Conservation (phyloP, 1,140 invertebrate genomes). For the Meteorus sp. region DNA sequence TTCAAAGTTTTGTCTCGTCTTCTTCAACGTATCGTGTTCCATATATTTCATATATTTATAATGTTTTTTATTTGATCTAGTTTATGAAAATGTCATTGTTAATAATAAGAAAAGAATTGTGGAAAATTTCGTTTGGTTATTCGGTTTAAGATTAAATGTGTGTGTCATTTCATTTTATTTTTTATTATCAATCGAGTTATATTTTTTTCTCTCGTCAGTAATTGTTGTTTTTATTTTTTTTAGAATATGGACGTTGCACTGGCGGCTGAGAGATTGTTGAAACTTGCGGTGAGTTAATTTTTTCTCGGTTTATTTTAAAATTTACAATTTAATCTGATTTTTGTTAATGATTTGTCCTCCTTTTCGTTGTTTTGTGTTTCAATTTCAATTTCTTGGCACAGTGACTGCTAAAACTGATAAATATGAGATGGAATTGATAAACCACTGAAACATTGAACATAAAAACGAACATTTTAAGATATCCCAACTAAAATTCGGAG, state of each 20-base stretch:
- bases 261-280: slow-evolving; percentile 80
- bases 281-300: slow-evolving; percentile 73
- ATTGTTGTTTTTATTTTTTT: slow-evolving; percentile 50
- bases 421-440: not conserved
- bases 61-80: too few species aligned
- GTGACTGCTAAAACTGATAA: slow-evolving; percentile 6
- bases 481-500: too few species aligned
- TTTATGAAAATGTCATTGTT: not conserved
- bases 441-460: not conserved
- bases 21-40: too few species aligned
- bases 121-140: not conserved
- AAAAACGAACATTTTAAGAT: not conserved
- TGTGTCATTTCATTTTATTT: too few species aligned
- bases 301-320: not conserved
- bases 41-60: too few species aligned
- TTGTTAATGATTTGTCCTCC: not conserved
- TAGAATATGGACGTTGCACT: slow-evolving; percentile 86
- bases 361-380: not conserved
- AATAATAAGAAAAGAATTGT: not conserved
- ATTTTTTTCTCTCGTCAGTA: slow-evolving; percentile 33
- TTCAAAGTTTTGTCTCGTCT: slow-evolving; percentile 35
- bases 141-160: too few species aligned
- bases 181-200: too few species aligned
- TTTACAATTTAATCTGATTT: not conserved
- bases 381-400: not conserved